Base-by-base conservation (phyloP, 2,797 vertebrate species). In the Pangasius djambal region DNA sequence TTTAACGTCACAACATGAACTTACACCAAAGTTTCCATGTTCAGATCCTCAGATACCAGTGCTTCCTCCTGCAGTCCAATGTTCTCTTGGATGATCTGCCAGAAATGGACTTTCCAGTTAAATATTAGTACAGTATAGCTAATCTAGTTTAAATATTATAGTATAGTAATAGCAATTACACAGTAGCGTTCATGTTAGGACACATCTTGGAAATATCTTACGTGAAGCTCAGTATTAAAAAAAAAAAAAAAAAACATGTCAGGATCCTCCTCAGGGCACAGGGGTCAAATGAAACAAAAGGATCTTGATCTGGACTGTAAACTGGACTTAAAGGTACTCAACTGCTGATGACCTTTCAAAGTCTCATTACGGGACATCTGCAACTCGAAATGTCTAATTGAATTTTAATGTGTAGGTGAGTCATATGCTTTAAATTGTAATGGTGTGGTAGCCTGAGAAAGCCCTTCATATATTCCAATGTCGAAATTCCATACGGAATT, bases 21-120 rank as follows among this genome's bases (percentile, higher is more conserved):
- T 97, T 94, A 99, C 98, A 96, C 97, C 94, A 99, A 95, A 0
- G 98, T 99, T 94, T 99, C 98, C 96, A 99, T 95, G 94, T 99
- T 99, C 87, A 99, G 94, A 93, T 99, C 98, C 90, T 99, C 98
- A 83, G 97, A 97, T 3, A 96, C 94, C 81, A 96, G 95, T 70
- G 96, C 91, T 90, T 97, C 97, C 85, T 96, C 96, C 70, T 97
- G 95, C 84, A 96, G 96, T 75, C 97, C 96, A 44, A 98, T 97
- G 90, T 97, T 97, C 91, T 97, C 98, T 91, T 97, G 97, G 93
- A 99, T 98, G 87, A 99, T 99, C 98, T 97, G 91, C 70, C 92
- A 84, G 84, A 88, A 88, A 44, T 5, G 85, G 31, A 77, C 40
- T 10, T 67, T 69, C 13, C 25, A 90, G 34, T 78, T 55, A 72